Conservation (phyloP, 1,140 invertebrate genomes). For the Rhagoletis zephyria region DNA sequence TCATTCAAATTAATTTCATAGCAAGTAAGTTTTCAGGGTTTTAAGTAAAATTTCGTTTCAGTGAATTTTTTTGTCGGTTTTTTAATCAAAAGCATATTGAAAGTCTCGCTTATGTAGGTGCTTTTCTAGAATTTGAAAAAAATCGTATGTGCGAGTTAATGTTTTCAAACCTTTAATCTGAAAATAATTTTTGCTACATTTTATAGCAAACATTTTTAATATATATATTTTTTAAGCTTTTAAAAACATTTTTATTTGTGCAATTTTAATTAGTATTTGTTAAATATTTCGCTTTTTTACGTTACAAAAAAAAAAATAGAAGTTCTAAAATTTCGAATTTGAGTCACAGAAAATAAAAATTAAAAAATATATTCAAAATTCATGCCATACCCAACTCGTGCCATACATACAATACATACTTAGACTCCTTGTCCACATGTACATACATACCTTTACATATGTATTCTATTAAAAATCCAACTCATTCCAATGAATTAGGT, state of each 20-base stretch:
- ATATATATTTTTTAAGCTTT: neutral
- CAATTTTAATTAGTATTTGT: neutral
- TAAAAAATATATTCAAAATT: neutral
- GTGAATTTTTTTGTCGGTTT: too few species aligned
- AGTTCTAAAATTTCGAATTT: too few species aligned
- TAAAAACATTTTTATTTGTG: neutral
- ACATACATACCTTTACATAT: neutral
- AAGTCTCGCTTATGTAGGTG: conserved; percentile 8
- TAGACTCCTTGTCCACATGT: neutral
- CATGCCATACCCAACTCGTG: neutral
- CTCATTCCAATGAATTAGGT: conserved; percentile 61
- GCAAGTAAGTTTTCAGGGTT: too few species aligned
- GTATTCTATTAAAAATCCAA: conserved; percentile 35
- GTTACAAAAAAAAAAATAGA: too few species aligned
- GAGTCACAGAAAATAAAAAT: neutral
- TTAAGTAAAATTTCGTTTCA: too few species aligned
- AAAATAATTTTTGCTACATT: neutral
- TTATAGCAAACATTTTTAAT: neutral
- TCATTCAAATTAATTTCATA: too few species aligned
- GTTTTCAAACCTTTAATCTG: neutral
- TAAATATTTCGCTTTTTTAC: neutral
- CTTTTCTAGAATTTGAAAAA: neutral
- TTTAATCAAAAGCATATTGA: neutral
- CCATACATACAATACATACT: neutral
- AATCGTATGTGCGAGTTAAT: neutral